Evolutionary conservation across 2,888 invertebrate species (phyloP).

Genomic region (Himalopsyche anomala): DNA sequence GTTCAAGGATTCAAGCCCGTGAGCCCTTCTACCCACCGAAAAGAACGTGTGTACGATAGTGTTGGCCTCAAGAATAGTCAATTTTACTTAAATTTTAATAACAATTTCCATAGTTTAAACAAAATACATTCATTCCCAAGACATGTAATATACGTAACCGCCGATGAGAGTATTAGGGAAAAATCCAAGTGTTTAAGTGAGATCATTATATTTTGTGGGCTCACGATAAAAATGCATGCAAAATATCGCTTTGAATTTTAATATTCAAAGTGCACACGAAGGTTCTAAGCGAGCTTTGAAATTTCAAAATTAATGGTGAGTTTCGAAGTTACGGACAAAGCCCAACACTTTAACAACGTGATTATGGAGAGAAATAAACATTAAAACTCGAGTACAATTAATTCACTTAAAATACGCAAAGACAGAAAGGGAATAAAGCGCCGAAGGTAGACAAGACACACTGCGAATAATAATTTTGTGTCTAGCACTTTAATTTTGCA

Average conservation of each 20-base stretch:
- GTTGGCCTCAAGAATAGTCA: too few species aligned
- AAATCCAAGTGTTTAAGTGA: background rate
- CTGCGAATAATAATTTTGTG: too few species aligned
- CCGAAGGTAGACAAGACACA: too few species aligned
- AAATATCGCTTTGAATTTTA: conserved; percentile 26
- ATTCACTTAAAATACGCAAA: too few species aligned
- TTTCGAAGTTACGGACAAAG: background rate
- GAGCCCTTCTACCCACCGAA: too few species aligned
- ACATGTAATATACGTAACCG: background rate
- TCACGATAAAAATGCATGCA: conserved; percentile 19
- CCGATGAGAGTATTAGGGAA: background rate
- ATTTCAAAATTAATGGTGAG: background rate
- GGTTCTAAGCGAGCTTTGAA: conserved; percentile 2
- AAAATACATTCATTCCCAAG: too few species aligned
- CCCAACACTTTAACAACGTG: background rate
- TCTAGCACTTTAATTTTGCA: too few species aligned
- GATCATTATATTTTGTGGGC: conserved; percentile 21
- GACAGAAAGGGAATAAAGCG: too few species aligned
- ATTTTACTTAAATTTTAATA: too few species aligned
- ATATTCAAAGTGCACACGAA: conserved; percentile 26
- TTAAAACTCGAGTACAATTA: background rate
- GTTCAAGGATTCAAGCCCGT: too few species aligned
- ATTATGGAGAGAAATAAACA: background rate
- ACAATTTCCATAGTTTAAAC: too few species aligned
- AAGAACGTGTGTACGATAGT: too few species aligned